Base-by-base conservation (phyloP, 1,140 invertebrate species). In the Ips typographus region DNA sequence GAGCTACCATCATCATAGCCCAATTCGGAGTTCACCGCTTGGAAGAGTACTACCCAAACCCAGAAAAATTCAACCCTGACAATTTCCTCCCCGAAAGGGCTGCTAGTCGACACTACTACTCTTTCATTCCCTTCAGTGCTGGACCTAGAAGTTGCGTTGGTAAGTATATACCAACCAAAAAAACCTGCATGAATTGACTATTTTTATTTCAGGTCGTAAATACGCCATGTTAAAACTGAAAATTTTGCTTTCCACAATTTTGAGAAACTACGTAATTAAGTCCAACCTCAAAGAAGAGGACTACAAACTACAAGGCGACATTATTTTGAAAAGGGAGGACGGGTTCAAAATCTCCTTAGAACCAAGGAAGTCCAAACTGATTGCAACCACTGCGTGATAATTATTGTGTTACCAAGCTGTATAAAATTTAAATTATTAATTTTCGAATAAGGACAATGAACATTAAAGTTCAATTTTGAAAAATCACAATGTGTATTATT, bases 81-180 rank as follows among this genome's bases (percentile, higher is more conserved):
- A 90, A 95, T 77, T 98, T 98, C 84, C 82, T 94, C 52, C 90
- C 91, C 0, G 94, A 96, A 79, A 89, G 88, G 65, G 87, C 87
- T 57, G 86, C 89, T 59, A 87, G 88, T 77, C 84, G 94, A 77
- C 90, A 90, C 79, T 94, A 94, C 74, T 96, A 93, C 79, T 85
- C 91, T 38, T 96, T 90, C 74, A 89, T 96, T 63, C 94, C 94
- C 1, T 96, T 96, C 83, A 94, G 92, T 71, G 94, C 94, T 72
- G 94, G 94, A 38, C 91, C 91, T 4, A 86, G 89, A 64, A 91
- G 90, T 80, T 94, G 91, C 76, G 91, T 94, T 40, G 93, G 90
- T 92, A 77, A 84, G 84, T 78, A 38, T n/a, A 40, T 47, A 47
- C 4, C 8, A 47, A 4, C 8, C 43, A 4, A n/a, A n/a, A n/a